Conservation (phyloP, 2,797 vertebrate species). For the Onychomys torridus region DNA sequence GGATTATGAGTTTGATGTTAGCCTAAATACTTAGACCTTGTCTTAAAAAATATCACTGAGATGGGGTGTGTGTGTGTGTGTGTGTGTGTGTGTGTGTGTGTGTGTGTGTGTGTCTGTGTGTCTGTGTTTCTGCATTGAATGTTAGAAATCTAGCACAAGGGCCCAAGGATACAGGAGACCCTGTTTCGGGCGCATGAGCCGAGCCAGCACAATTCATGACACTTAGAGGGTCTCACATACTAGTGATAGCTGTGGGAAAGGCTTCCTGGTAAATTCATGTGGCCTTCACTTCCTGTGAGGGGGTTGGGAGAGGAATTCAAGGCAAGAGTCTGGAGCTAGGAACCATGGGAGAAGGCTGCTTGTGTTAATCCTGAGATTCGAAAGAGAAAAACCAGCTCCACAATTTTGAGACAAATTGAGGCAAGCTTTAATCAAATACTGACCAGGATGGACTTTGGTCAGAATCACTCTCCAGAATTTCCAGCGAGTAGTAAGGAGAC, state of each 20-base stretch:
- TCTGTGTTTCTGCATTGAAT: not conserved
- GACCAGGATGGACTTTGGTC: not conserved
- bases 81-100: not conserved
- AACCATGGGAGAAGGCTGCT: not conserved
- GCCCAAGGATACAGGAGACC: not conserved
- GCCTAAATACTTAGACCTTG: not conserved
- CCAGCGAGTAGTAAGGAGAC: not conserved
- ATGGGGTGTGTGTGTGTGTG: too few relatives aligned
- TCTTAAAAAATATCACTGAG: not conserved
- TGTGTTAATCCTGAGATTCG: not conserved
- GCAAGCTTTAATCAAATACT: not conserved
- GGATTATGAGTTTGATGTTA: not conserved
- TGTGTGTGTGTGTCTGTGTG: too few relatives aligned
- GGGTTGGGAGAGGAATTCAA: not conserved
- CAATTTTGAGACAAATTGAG: not conserved
- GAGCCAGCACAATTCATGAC: not conserved
- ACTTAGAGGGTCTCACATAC: not conserved
- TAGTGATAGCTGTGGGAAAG: not conserved
- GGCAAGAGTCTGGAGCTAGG: not conserved
- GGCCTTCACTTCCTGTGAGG: not conserved
- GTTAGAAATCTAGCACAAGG: not conserved
- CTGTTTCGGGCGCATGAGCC: too few relatives aligned
- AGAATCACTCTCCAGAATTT: not conserved
- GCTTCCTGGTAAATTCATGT: not conserved
- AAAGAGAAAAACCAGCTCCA: not conserved